Percentiles rank a stretch among this genome's conserved stretches.
phyloP scores from a whole-genome alignment of 2,797 vertebrate species.

The Scarus forsteni region DNA sequence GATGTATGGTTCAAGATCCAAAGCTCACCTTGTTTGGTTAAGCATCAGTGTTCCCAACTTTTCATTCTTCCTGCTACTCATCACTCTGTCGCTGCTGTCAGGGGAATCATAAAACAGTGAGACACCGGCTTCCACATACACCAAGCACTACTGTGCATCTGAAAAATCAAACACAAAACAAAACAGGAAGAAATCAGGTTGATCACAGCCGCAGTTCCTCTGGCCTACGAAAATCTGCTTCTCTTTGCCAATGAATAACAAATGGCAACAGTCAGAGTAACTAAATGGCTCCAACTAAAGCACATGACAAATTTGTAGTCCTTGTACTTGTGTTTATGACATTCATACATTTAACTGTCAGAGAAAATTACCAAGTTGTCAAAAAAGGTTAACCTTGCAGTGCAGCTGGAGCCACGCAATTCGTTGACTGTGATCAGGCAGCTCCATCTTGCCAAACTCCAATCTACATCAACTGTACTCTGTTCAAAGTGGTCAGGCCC shows the following conservation, averaged over 20 bases:
- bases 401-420: too few relatives aligned
- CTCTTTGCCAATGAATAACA: conserved; percentile 26
- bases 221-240: conserved; percentile 29
- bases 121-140: conserved; percentile 30
- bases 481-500: too few relatives aligned
- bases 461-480: too few relatives aligned
- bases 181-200: conserved; percentile 62
- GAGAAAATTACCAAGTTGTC: too few relatives aligned
- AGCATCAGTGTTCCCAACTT: conserved; percentile 35
- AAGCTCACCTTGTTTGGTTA: conserved; percentile 53
- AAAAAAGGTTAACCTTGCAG: too few relatives aligned
- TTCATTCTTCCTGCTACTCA: conserved; percentile 29
- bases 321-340: conserved; percentile 19
- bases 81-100: conserved; percentile 56
- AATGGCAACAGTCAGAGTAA: conserved; percentile 12
- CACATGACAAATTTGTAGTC: conserved; percentile 18
- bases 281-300: conserved; percentile 20
- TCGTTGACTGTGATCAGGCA: too few relatives aligned
- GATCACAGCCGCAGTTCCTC: conserved; percentile 38
- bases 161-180: conserved; percentile 19
- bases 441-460: too few relatives aligned
- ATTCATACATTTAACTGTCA: conserved; percentile 9
- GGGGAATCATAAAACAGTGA: conserved; percentile 54
- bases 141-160: not conserved
- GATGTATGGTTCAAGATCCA: conserved; percentile 28